A percentile compares a stretch with the other conserved stretches of the same genome.
Conservation (phyloP, 2,113 vertebrate genomes). For the Geococcyx californianus region DNA sequence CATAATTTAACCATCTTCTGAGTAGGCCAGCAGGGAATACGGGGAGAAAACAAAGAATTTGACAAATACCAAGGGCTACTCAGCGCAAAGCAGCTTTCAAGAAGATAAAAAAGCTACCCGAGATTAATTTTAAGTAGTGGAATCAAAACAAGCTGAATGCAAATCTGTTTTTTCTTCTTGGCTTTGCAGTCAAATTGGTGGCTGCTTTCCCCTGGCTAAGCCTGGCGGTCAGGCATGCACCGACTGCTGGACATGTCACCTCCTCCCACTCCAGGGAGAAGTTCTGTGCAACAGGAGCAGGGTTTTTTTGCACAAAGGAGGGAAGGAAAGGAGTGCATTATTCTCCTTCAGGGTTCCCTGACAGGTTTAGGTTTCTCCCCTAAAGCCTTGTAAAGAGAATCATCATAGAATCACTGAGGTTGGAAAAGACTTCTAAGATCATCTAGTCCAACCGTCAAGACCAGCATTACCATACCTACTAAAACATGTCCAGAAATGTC, state of each 20-base stretch:
- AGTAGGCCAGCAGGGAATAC: conserved; percentile 28
- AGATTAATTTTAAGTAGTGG: conserved; percentile 36
- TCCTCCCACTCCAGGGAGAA: background rate
- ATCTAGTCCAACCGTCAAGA: no score
- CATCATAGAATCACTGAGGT: no score
- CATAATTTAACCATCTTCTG: conserved; percentile 35
- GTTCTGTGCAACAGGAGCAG: background rate
- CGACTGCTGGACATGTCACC: background rate
- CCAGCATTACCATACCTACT: no score
- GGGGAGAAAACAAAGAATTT: conserved; percentile 4
- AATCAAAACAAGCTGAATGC: background rate
- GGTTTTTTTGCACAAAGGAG: background rate
- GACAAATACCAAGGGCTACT: background rate
- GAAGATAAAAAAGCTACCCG: background rate
- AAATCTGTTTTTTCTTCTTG: background rate
- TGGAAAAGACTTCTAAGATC: no score
- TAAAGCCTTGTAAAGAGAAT: background rate
- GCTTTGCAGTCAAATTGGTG: background rate
- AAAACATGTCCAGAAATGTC: no score
- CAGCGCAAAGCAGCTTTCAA: conserved; percentile 27
- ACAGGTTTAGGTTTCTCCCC: background rate
- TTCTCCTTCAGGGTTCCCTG: background rate
- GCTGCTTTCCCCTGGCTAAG: background rate
- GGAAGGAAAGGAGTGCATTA: rapidly evolving
- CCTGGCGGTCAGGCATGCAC: background rate